phyloP scores from a whole-genome alignment of 2,888 invertebrate species.

The Ochropleura plecta region DNA sequence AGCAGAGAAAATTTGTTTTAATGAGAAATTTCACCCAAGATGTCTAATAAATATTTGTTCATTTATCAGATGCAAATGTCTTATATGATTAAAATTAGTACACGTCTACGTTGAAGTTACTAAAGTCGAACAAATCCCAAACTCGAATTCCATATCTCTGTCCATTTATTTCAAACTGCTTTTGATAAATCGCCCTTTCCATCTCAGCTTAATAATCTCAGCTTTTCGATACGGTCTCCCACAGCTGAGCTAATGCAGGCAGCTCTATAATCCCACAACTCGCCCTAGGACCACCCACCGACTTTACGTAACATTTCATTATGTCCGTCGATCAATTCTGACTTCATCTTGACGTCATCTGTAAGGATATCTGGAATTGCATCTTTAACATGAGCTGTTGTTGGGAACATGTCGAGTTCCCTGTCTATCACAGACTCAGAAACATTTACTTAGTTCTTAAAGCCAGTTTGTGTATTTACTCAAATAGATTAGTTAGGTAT shows the following conservation, averaged over 20 bases:
- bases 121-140: background rate
- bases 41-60: background rate
- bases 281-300: slow-evolving; percentile 56
- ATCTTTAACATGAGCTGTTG: slow-evolving; percentile 28
- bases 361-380: slow-evolving; percentile 35
- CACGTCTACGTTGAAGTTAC: slow-evolving; percentile 8
- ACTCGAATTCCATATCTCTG: slow-evolving; percentile 33
- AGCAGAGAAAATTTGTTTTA: background rate
- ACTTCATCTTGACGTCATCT: slow-evolving; percentile 54
- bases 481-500: background rate
- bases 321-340: slow-evolving; percentile 45
- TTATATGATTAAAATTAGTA: background rate
- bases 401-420: background rate
- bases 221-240: slow-evolving; percentile 41
- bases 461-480: background rate
- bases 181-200: slow-evolving; percentile 53
- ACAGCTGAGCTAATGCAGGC: slow-evolving; percentile 32
- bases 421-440: no score
- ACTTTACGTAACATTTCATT: slow-evolving; percentile 48
- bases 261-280: slow-evolving; percentile 42
- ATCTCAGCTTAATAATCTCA: slow-evolving; percentile 38
- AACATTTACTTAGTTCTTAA: background rate
- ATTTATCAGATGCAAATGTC: background rate
- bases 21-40: background rate
- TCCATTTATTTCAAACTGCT: slow-evolving; percentile 41